Evolutionary conservation across 1,140 invertebrate species (phyloP), one percentile per base, ranked within the genome.

Genomic region (Trichoplusia ni): DNA sequence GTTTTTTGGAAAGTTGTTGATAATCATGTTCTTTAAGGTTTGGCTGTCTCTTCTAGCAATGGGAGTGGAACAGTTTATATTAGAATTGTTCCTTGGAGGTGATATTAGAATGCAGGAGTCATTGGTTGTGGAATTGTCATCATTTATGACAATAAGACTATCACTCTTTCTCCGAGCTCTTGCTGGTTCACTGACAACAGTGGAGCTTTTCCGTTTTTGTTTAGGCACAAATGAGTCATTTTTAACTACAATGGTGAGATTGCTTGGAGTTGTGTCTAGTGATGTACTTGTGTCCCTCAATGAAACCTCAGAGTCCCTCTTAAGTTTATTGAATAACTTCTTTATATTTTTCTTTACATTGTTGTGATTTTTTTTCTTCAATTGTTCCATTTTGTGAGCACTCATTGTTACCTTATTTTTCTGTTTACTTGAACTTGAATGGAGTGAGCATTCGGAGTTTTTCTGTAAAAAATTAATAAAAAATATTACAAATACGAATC

Each of bases 61-160:
- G 0, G 63, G 63, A 14, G 63, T 65, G 4, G 63, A 65, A 31
- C 63, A 59, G 11, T 47, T 38, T 14, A 59, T 59, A 6, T 40
- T 9, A 2, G n/a, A 5, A 1, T 46, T 44, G 4, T 14, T 6
- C 7, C 38, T 42, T 6, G 11, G 4, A 0, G 54, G 54, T 1
- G 54, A 58, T n/a, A 19, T 13, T 1, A 44, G 0, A n/a, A 29
- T 14, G 23, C 56, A 71, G 4, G 68, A 66, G 19, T 35, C 51
- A 42, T 65, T 47, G 37, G 54, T 73, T n/a, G 31, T 51, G 11
- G 58, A 9, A 33, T 79, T 73, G 53, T 78, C 75, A 64, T 84
- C 76, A 53, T 73, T 66, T 8, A 77, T 75, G 1, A 74, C 14
- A 13, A 77, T 76, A 1, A 69, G 38, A 46, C 60, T 75, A 33